A percentile compares a stretch with the other conserved stretches of the same genome.
These are phyloP conservation scores for Leptestheria dahalacensis DNA, from an alignment of 1,140 invertebrate species.

Conservation along the genomic window DNA sequence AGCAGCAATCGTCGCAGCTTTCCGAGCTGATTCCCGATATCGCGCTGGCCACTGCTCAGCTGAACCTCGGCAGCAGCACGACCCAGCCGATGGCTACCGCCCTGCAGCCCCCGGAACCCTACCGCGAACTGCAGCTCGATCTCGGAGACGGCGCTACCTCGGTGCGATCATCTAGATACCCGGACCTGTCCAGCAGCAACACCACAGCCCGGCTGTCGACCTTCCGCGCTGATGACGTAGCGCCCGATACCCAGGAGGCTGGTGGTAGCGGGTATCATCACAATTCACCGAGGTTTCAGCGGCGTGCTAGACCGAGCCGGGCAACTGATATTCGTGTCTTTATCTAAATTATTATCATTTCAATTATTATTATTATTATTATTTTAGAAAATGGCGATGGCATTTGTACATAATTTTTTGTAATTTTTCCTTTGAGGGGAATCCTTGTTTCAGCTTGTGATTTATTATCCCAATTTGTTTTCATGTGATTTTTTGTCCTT, in stretches of 20 bases:
- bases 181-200: no score
- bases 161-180: no score
- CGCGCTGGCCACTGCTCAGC: slow-evolving; percentile 65
- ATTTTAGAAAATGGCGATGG: no score
- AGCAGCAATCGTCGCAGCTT: slow-evolving; percentile 49
- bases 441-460: no score
- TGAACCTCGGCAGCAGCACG: slow-evolving; percentile 31
- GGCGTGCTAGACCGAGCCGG: neutral
- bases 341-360: neutral
- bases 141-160: slow-evolving; percentile 48
- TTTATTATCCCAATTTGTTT: neutral
- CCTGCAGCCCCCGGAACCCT: slow-evolving; percentile 48
- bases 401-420: no score
- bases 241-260: neutral
- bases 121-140: slow-evolving; percentile 45
- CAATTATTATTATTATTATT: no score
- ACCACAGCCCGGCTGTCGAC: no score
- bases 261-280: neutral
- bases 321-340: slow-evolving; percentile 5
- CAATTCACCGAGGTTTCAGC: neutral
- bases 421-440: no score
- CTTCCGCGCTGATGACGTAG: neutral
- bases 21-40: slow-evolving; percentile 75
- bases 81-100: neutral
- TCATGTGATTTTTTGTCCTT: neutral